Base-by-base conservation (phyloP, 2,113 vertebrate species). In the Tautogolabrus adspersus region DNA sequence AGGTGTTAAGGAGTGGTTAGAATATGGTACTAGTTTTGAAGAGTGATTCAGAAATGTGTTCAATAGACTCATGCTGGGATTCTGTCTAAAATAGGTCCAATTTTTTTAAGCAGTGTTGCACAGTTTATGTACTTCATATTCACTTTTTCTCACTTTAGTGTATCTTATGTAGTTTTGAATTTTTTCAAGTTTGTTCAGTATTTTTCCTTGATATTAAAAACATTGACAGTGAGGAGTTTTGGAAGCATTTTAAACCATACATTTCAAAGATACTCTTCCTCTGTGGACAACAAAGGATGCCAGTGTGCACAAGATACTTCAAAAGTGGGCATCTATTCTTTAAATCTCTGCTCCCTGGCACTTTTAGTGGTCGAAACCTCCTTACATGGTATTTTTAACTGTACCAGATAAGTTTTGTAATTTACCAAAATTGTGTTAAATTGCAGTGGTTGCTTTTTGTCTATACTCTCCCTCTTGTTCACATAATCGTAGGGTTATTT, bases 381-480 rank as follows among this genome's bases (percentile, higher is more conserved):
- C 57, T 26, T 21, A 34, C n/a, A 42, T 23, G 8, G 7, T 57
- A 15, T 10, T 72, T 40, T 81, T 11, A 61, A 19, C 13, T 55
- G 30, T 30, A 3, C 11, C 18, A 49, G 6, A 0, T 1, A 0
- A 54, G 15, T 55, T 11, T 16, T 51, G 11, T 34, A 62, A 68
- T 72, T 18, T 18, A 7, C 47, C 21, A 21, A 0, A 67, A 69
- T 72, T 11, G 16, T 19, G 47, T 49, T 18, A 66, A 63, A 52
- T 16, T 13, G 19, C 26, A 46, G 10, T 46, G 30, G 3, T 54
- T 46, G 19, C 3, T n/a, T 55, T 46, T 40, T 15, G 30, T 47
- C 11, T 22, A 15, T 49, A 56, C 55, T 79, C 7, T 56, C 59
- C 30, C 42, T 42, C 74, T n/a, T 70, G 54, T 52, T 82, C 2